phyloP scores from a whole-genome alignment of 1,140 invertebrate species.

The Philotrypesis tridentata region DNA sequence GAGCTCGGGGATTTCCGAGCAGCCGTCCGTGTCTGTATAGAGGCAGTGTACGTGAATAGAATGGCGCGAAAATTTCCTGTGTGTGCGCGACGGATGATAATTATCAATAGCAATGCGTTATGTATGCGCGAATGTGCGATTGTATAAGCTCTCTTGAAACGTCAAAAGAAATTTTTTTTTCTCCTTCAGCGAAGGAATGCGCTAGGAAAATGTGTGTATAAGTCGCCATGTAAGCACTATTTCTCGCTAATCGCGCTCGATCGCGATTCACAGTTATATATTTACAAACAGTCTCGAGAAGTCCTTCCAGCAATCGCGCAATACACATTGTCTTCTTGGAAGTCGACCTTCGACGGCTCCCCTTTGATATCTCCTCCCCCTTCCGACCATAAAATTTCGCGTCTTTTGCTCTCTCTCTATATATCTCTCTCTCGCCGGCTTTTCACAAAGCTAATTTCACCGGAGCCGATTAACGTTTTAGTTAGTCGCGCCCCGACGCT shows the following conservation, averaged over 20 bases:
- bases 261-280: neutral
- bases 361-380: conserved; percentile 12
- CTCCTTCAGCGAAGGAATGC: neutral
- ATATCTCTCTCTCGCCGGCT: neutral
- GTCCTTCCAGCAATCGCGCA: neutral
- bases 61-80: neutral
- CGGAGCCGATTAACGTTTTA: neutral
- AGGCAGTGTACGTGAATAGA: neutral
- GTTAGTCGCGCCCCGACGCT: neutral
- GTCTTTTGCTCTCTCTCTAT: neutral
- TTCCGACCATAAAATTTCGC: neutral
- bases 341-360: conserved; percentile 13
- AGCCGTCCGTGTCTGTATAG: neutral
- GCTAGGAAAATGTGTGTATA: neutral
- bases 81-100: neutral
- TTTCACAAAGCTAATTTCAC: neutral
- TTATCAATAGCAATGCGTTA: neutral
- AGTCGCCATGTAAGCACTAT: neutral
- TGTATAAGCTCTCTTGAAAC: neutral
- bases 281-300: conserved; percentile 26
- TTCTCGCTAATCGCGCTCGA: neutral
- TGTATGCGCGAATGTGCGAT: neutral
- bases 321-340: conserved; percentile 14
- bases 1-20: conserved; percentile 18
- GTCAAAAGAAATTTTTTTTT: neutral